Conservation (phyloP, 2,113 vertebrate genomes). For the Gymnobelideus leadbeateri region DNA sequence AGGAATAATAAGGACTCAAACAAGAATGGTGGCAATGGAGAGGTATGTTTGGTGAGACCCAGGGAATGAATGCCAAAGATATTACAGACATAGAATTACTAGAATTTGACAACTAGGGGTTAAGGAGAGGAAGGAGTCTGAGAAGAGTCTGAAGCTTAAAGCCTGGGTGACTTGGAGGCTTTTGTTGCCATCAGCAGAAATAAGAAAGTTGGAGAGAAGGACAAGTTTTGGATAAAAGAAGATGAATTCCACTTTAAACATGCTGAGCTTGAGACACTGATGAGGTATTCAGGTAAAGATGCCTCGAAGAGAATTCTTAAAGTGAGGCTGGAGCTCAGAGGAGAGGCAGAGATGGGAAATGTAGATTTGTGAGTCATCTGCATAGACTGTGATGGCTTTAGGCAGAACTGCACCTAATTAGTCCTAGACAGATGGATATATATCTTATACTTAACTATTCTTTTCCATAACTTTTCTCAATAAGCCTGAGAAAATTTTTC, state of each 20-base stretch:
- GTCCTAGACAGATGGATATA: not conserved
- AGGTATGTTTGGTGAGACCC: not conserved
- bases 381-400: not conserved
- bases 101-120: not conserved
- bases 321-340: not conserved
- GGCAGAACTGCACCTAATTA: not conserved
- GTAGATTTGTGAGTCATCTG: not conserved
- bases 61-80: not conserved
- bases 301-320: not conserved
- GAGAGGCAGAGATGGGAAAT: not conserved
- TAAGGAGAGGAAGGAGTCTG: not conserved
- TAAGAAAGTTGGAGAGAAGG: not conserved
- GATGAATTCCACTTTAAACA: not conserved
- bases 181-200: not conserved
- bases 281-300: not conserved
- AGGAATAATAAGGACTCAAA: not conserved
- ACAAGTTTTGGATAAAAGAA: not conserved
- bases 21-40: not conserved
- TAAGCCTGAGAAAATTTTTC: not conserved
- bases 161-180: not conserved
- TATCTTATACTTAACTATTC: not conserved
- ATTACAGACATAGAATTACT: not conserved
- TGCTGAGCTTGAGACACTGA: not conserved
- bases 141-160: not conserved
- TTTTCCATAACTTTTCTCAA: not conserved